Percentiles rank a stretch among this genome's conserved stretches.
Conservation (phyloP, 2,113 vertebrate genomes). For the Prunella himalayana region DNA sequence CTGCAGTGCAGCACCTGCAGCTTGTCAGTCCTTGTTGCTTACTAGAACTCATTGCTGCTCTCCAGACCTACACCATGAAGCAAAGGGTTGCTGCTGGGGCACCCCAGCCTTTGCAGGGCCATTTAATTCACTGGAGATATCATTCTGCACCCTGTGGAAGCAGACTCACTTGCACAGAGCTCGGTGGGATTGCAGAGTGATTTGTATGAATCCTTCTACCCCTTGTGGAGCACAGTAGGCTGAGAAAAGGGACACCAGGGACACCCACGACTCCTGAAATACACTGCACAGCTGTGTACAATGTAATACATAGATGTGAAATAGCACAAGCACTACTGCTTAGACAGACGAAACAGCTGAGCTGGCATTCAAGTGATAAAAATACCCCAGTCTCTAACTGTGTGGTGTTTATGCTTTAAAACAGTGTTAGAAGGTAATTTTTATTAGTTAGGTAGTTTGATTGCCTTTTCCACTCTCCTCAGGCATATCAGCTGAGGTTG, state of each 20-base stretch:
- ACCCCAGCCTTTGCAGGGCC: not conserved
- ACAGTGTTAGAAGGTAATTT: not conserved
- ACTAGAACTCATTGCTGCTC: not conserved
- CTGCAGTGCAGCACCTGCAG: not conserved
- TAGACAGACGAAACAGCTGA: not conserved
- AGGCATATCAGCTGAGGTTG: not conserved
- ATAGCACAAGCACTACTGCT: not conserved
- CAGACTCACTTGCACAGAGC: fast-evolving
- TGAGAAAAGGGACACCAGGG: not conserved
- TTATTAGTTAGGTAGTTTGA: not conserved
- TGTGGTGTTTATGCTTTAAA: not conserved
- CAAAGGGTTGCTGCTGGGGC: fast-evolving
- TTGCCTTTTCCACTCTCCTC: not conserved
- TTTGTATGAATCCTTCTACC: not conserved
- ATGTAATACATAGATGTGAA: not conserved
- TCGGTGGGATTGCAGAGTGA: not conserved
- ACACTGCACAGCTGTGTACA: not conserved
- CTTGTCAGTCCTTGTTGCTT: not conserved
- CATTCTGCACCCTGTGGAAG: not conserved
- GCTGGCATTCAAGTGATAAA: not conserved
- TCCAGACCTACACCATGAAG: not conserved
- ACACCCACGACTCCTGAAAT: fast-evolving
- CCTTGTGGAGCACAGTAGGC: not conserved
- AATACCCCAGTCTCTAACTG: not conserved
- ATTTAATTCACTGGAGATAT: not conserved